These are phyloP conservation scores for Tanaodytes sp. DNA, from an alignment of 2,888 invertebrate species.

Conservation along the genomic window DNA sequence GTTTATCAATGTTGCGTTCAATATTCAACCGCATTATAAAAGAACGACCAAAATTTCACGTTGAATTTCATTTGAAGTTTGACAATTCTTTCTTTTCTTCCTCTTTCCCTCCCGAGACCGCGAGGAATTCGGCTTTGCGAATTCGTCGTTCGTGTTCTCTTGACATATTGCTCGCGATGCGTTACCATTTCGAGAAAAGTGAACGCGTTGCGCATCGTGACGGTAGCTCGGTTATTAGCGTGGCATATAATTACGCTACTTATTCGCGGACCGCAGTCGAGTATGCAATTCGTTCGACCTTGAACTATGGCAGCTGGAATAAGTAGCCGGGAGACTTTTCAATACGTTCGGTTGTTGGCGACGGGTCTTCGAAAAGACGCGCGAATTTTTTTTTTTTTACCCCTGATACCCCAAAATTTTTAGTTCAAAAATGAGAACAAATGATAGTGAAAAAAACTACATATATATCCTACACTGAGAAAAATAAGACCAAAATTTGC, in stretches of 20 bases:
- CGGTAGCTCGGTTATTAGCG: constrained; percentile 40
- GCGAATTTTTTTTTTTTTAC: not conserved
- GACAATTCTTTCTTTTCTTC: too few species aligned
- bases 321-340: constrained; percentile 39
- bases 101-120: too few species aligned
- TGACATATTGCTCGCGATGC: constrained; percentile 30
- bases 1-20: too few species aligned
- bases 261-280: constrained; percentile 49
- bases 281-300: constrained; percentile 51
- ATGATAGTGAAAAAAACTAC: too few species aligned
- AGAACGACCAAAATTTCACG: too few species aligned
- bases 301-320: constrained; percentile 48
- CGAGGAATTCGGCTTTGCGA: too few species aligned
- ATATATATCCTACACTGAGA: too few species aligned
- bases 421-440: too few species aligned
- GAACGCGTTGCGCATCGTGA: constrained; percentile 36
- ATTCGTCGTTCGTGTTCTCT: constrained; percentile 12
- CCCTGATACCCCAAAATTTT: too few species aligned
- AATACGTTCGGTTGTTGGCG: constrained; percentile 4
- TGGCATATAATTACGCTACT: constrained; percentile 43
- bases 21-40: too few species aligned
- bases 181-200: constrained; percentile 40
- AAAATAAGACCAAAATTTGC: too few species aligned
- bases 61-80: too few species aligned
- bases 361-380: not conserved